Evolutionary conservation across 2,888 invertebrate genomes (phyloP), one percentile per base, ranked within the genome.

Genomic region (Yponomeuta malinellus): DNA sequence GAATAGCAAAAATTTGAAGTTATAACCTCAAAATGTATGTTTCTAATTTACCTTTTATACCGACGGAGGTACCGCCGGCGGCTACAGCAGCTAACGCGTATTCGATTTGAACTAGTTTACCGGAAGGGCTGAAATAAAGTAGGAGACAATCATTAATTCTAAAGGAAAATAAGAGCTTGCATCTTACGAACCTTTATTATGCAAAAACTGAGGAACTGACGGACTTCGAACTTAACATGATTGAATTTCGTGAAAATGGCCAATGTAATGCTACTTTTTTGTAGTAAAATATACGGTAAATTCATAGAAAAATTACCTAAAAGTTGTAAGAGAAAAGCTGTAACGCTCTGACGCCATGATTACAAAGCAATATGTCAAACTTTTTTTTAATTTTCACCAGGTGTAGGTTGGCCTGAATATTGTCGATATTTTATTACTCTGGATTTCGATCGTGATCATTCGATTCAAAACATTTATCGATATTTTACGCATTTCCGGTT

Each of bases 11-110:
- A 23, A 48, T 70, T 52, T 31, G 0, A 5, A 10, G 48, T 48
- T 48, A 74, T 73, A 75, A 75, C 75, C 75, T 75, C 64, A 71
- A 72, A 69, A 66, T 33, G 2, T 52, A 64, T 48, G 23, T 9
- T 23, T 31, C 12, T 70, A 33, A 71, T 33, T 83, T 89, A 97
- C 97, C 97, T 95, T 98, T 98, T 72, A 99, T 99, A 64, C 99
- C 99, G 75, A 99, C 99, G 72, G 99, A 98, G 3, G 99, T 98
- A 4, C 99, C 99, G 73, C 99, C 99, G 74, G 98, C 98, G 73
- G 98, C 97, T 43, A 99, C 99, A 48, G 99, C 99, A 71, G 99
- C 98, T 87, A 99, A 93, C 4, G 99, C 99, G 96, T 99, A 99
- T 93, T 99, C 99, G 79, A 99, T 98, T 93, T 99, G 99, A 71